Conservation (phyloP, 1,140 invertebrate species). For the Polypedilum vanderplanki region DNA sequence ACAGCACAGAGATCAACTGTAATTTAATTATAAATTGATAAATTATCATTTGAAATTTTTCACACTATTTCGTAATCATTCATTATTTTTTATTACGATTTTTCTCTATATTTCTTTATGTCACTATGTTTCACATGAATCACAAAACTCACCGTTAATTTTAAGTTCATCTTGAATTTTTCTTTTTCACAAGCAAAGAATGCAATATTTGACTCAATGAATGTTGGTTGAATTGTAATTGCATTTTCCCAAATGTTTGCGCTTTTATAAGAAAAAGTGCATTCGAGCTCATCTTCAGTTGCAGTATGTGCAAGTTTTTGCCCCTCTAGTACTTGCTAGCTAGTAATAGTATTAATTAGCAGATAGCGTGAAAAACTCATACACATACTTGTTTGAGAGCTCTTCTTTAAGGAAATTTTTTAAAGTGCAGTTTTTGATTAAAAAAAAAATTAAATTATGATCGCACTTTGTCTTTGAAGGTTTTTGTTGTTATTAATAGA, state of each 20-base stretch:
- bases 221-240: neutral
- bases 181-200: neutral
- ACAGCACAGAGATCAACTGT: neutral
- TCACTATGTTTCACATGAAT: neutral
- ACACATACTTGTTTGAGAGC: neutral
- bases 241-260: neutral
- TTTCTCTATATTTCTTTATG: neutral
- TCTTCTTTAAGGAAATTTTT: neutral
- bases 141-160: neutral
- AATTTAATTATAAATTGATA: slow-evolving; percentile 8
- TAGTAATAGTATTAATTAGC: neutral
- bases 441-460: no score
- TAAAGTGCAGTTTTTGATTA: neutral
- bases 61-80: neutral
- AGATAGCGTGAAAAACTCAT: neutral
- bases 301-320: neutral
- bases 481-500: no score
- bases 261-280: slow-evolving; percentile 8
- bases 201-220: neutral
- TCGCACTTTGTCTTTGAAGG: no score
- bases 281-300: neutral
- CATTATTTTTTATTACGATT: no score
- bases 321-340: neutral
- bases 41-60: slow-evolving; percentile 10
- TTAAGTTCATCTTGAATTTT: neutral